phyloP scores from a whole-genome alignment of 2,797 vertebrate species.

The Centroberyx gerrardi region DNA sequence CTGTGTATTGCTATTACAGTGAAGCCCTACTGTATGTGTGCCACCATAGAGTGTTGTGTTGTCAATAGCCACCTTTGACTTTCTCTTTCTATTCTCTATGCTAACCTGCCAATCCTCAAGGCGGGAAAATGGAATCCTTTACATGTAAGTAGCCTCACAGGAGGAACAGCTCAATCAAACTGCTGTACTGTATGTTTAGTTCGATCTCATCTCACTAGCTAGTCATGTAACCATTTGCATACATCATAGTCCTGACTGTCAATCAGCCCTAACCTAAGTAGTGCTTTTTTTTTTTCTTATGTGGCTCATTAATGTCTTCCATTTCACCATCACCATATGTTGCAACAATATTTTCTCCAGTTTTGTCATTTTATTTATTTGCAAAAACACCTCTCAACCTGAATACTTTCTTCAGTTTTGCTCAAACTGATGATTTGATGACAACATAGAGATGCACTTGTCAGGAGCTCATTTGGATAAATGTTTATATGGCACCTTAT shows the following conservation, averaged over 20 bases:
- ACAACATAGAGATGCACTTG: background rate
- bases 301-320: background rate
- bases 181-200: background rate
- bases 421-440: background rate
- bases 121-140: constrained; percentile 98
- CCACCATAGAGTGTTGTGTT: constrained; percentile 17
- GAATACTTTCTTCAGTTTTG: background rate
- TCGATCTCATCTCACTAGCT: constrained; percentile 10
- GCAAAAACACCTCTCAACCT: background rate
- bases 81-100: constrained; percentile 83
- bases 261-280: background rate
- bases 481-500: background rate
- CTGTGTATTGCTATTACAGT: background rate
- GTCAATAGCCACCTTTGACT: constrained; percentile 69
- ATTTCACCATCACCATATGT: constrained; percentile 1
- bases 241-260: background rate
- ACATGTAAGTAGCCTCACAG: constrained; percentile 91
- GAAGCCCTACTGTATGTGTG: background rate
- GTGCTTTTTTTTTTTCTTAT: background rate
- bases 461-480: background rate
- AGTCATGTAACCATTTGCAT: constrained; percentile 13
- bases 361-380: constrained; percentile 7
- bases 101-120: constrained; percentile 86
- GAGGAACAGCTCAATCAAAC: background rate
- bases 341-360: background rate